Percentiles rank a stretch among this genome's conserved stretches.
phyloP scores from a whole-genome alignment of 2,888 invertebrate species.

The Conistra vaccinii region DNA sequence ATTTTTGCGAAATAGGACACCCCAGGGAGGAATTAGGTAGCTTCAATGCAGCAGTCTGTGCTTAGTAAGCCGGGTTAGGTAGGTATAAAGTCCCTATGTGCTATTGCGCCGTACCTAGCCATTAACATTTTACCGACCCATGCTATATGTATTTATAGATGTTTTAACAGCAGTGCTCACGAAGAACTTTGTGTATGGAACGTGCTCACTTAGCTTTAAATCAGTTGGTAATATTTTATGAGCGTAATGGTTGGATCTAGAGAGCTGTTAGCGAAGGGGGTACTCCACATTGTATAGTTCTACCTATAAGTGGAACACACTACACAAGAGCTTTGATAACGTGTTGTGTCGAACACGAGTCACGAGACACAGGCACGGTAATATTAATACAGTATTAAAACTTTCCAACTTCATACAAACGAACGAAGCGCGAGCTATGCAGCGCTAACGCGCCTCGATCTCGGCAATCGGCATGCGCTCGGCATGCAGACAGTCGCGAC shows the following conservation, averaged over 20 bases:
- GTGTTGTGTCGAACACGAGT: slow-evolving; percentile 17
- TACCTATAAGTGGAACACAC: neutral
- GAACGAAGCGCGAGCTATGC: too few relatives aligned
- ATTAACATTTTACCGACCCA: slow-evolving; percentile 38
- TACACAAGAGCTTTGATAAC: slow-evolving; percentile 20
- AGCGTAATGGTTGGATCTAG: slow-evolving; percentile 39
- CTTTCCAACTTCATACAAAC: too few relatives aligned
- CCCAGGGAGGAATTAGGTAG: slow-evolving; percentile 70
- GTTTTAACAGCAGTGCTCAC: slow-evolving; percentile 47
- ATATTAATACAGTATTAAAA: too few relatives aligned
- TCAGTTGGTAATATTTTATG: slow-evolving; percentile 55
- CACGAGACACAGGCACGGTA: too few relatives aligned
- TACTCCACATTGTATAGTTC: slow-evolving; percentile 1
- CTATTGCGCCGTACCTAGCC: slow-evolving; percentile 53
- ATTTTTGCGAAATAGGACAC: slow-evolving; percentile 72
- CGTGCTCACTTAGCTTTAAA: slow-evolving; percentile 40
- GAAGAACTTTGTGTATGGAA: slow-evolving; percentile 49
- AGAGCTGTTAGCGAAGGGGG: slow-evolving; percentile 22
- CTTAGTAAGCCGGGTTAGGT: slow-evolving; percentile 55
- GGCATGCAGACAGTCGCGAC: too few relatives aligned
- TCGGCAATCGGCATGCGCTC: too few relatives aligned
- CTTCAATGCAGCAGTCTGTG: slow-evolving; percentile 57
- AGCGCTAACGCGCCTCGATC: too few relatives aligned
- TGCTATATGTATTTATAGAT: slow-evolving; percentile 40
- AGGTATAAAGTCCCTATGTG: slow-evolving; percentile 43